These are phyloP conservation scores for Philotrypesis tridentata DNA, from an alignment of 1,140 invertebrate species.

Conservation along the genomic window DNA sequence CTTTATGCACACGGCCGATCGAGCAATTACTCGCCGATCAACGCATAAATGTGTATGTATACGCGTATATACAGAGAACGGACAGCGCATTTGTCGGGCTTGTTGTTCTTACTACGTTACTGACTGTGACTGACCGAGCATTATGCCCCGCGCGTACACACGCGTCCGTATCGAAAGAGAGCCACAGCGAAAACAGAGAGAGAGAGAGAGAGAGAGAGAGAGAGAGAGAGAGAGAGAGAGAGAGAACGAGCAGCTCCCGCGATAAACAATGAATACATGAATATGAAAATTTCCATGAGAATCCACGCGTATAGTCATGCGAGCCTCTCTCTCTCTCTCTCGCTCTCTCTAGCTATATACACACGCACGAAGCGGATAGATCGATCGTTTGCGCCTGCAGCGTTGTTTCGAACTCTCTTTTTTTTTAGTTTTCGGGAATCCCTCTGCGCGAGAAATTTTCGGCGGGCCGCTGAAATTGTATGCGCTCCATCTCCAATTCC, in stretches of 20 bases:
- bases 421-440: conserved; percentile 1
- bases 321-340: neutral
- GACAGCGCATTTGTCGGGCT: conserved; percentile 48
- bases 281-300: conserved; percentile 66
- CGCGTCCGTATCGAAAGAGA: neutral
- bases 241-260: conserved; percentile 11
- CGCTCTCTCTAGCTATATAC: conserved; percentile 2
- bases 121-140: conserved; percentile 40
- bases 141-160: conserved; percentile 13
- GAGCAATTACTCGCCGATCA: conserved; percentile 45
- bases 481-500: conserved; percentile 23
- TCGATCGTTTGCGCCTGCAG: neutral
- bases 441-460: conserved; percentile 15
- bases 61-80: neutral
- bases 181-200: neutral
- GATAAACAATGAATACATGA: conserved; percentile 69
- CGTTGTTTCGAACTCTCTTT: neutral
- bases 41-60: neutral
- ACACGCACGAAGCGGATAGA: neutral
- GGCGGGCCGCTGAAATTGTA: conserved; percentile 28
- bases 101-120: conserved; percentile 56
- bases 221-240: neutral
- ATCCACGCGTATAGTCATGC: conserved; percentile 37
- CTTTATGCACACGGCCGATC: conserved; percentile 36
- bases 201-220: neutral